Percentiles rank a stretch among this genome's conserved stretches.
phyloP scores from a whole-genome alignment of 1,140 invertebrate species.

The Planococcus citri region DNA sequence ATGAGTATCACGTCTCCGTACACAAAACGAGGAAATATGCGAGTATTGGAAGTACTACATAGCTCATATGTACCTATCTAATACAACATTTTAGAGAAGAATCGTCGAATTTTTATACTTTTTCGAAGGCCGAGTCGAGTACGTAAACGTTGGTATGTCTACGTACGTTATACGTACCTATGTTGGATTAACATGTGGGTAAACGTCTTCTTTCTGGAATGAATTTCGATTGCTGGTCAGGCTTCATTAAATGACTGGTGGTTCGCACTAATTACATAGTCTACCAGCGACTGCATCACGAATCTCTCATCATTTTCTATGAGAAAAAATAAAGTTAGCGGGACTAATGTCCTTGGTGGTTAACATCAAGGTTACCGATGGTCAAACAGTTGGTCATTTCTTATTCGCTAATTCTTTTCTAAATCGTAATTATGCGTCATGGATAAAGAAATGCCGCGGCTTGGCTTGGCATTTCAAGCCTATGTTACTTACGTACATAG shows the following conservation, averaged over 20 bases:
- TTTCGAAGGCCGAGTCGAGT: background rate
- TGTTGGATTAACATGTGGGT: background rate
- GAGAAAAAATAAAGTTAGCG: conserved; percentile 7
- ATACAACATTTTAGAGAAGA: background rate
- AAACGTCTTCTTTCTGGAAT: background rate
- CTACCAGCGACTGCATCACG: conserved; percentile 5
- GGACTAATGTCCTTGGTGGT: conserved; percentile 5
- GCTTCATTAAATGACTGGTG: conserved; percentile 2
- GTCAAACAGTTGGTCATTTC: conserved; percentile 2
- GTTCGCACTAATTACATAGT: conserved; percentile 2
- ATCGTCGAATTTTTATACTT: background rate
- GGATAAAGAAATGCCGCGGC: too few species aligned
- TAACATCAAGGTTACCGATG: conserved; percentile 6
- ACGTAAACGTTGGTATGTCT: too few species aligned
- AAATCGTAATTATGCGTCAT: background rate
- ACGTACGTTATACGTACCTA: too few species aligned
- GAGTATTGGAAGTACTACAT: too few species aligned
- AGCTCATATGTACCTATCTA: too few species aligned
- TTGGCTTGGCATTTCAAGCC: too few species aligned
- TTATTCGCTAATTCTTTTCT: background rate
- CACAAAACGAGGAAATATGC: background rate
- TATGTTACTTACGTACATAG: too few species aligned
- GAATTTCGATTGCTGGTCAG: conserved; percentile 5
- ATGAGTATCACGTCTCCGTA: background rate
- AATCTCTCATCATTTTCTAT: conserved; percentile 4